These are phyloP conservation scores for Bufo gargarizans DNA, from an alignment of 2,113 vertebrate species.

Conservation along the genomic window DNA sequence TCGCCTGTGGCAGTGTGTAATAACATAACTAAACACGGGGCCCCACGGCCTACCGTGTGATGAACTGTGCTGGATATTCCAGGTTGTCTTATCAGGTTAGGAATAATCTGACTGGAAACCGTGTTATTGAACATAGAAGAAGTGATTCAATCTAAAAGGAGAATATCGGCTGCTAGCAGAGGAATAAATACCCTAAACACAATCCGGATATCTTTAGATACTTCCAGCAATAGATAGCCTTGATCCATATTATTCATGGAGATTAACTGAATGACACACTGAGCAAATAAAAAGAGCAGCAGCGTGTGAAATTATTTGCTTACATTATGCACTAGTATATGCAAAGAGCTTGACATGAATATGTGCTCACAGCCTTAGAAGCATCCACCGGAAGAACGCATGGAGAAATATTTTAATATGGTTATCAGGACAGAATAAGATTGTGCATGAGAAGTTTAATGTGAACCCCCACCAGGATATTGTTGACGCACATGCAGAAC, in stretches of 20 bases:
- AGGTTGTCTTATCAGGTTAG: background rate
- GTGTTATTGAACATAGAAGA: background rate
- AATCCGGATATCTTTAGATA: background rate
- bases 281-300: background rate
- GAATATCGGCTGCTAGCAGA: background rate
- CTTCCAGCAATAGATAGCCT: background rate
- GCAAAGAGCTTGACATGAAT: background rate
- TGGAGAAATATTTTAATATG: background rate
- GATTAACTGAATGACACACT: background rate
- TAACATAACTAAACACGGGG: slow-evolving; percentile 12
- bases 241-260: slow-evolving; percentile 2
- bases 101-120: background rate
- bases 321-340: background rate
- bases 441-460: background rate
- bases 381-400: background rate
- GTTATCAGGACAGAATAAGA: background rate
- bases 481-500: background rate
- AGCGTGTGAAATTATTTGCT: slow-evolving; percentile 9
- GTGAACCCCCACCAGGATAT: background rate
- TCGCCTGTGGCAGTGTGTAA: slow-evolving; percentile 8
- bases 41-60: background rate
- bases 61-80: background rate
- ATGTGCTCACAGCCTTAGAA: background rate
- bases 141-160: background rate
- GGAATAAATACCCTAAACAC: background rate